phyloP scores from a whole-genome alignment of 2,113 vertebrate species.

The Nestor notabilis region DNA sequence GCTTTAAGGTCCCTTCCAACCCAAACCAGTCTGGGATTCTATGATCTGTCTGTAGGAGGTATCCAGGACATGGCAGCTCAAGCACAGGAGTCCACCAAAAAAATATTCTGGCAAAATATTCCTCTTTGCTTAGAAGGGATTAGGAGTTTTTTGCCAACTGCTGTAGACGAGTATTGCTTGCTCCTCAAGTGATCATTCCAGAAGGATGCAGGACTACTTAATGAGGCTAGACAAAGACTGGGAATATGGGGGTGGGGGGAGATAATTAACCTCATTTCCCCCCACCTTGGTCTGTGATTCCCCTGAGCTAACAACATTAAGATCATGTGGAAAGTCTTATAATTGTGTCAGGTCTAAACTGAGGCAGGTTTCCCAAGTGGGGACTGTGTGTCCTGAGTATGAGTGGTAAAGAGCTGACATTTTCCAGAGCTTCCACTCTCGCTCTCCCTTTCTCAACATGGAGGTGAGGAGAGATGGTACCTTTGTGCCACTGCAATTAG shows the following conservation, averaged over 20 bases:
- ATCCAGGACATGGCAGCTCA: background rate
- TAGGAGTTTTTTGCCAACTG: background rate
- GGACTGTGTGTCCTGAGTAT: background rate
- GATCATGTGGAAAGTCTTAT: background rate
- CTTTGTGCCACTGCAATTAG: background rate
- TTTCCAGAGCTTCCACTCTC: background rate
- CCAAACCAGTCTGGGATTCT: background rate
- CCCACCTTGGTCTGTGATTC: background rate
- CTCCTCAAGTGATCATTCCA: background rate
- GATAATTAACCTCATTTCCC: slow-evolving; percentile 37
- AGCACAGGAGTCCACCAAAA: background rate
- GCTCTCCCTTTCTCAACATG: background rate
- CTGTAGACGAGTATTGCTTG: background rate
- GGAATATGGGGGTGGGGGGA: slow-evolving; percentile 5
- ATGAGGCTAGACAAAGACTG: background rate
- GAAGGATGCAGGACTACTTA: slow-evolving; percentile 23
- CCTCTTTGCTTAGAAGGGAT: background rate
- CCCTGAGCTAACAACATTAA: background rate
- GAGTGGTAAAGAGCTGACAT: background rate
- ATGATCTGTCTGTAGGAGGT: background rate
- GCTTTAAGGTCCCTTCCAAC: background rate
- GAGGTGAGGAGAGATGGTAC: background rate
- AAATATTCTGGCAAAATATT: background rate
- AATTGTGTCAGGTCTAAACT: slow-evolving; percentile 30
- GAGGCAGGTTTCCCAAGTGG: background rate